Base-by-base conservation (phyloP, 35 echinoderm and acorn worm genomes). In the Amphiura filiformis region DNA sequence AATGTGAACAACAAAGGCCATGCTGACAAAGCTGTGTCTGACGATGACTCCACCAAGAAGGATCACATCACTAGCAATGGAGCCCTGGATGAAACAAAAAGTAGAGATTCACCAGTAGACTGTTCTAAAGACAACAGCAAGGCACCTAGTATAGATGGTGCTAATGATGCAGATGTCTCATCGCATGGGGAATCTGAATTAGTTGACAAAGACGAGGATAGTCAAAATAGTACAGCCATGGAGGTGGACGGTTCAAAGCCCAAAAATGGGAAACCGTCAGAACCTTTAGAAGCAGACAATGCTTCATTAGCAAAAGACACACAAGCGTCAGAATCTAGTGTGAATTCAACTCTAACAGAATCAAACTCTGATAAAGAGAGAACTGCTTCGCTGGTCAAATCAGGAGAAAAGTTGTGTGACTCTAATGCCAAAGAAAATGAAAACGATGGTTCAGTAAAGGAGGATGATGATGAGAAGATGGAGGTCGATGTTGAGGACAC, bases 301-400 rank as follows among this genome's bases (percentile, higher is more conserved):
- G 4, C 41, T 47, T 4, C 41, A 9, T 47, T 17, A 47, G 41
- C 61, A 70, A 30, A 26, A n/a, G 61, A 70, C 28, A 2, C n/a
- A n/a, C n/a, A 70, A 23, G 11, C 17, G 3, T 70, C 61, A 47
- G 41, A 47, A 70, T 70, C 61, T 70, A 70, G 26, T 70, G 28
- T 70, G 61, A 70, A 70, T 13, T 70, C 61, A 70, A 70, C 61
- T 70, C 61, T 70, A 15, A 70, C 9, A 15, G 61, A 70, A 70
- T 70, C 61, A 15, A 70, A 70, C 61, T 70, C 61, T 70, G 61
- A 70, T n/a, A 70, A 70, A 70, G 61, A 70, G 15, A 70, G 61
- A 70, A 70, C 61, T 70, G 61, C 11, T 70, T 15, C 11, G 1
- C 7, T 4, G 26, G 15, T 3, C 2, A 1, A 30, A 70, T 18